Percentiles rank a stretch among this genome's conserved stretches.
Evolutionary conservation across 2,888 invertebrate genomes (phyloP).

Genomic region (Clostera curtula): DNA sequence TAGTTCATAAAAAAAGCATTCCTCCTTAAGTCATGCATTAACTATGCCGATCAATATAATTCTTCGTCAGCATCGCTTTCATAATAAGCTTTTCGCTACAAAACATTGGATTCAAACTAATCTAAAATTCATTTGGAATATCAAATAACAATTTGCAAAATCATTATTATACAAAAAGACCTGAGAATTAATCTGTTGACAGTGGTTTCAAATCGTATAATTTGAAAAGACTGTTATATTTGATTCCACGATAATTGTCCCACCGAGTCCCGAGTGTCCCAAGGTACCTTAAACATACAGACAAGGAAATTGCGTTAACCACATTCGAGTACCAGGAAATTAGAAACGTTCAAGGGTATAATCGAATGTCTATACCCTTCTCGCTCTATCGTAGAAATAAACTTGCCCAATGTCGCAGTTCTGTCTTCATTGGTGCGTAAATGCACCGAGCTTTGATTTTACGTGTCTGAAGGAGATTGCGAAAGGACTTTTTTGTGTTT

Average conservation of each 20-base stretch:
- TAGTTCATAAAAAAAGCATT: no score
- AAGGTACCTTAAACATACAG: conserved; percentile 55
- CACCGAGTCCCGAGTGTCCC: conserved; percentile 40
- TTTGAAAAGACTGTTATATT: conserved; percentile 54
- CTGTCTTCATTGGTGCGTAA: conserved; percentile 23
- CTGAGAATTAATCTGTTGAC: conserved; percentile 22
- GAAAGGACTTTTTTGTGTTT: conserved; percentile 14
- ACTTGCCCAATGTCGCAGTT: conserved; percentile 42
- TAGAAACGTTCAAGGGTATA: conserved; percentile 71
- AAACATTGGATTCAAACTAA: no score
- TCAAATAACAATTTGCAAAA: no score
- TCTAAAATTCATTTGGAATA: no score
- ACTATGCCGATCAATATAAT: no score
- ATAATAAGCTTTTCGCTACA: no score
- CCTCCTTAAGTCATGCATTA: no score
- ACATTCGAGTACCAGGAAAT: conserved; percentile 71
- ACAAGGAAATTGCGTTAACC: conserved; percentile 73
- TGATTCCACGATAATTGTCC: conserved; percentile 61
- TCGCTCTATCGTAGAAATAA: conserved; percentile 52
- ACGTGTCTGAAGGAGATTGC: conserved; percentile 15
- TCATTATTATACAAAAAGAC: conserved; percentile 1
- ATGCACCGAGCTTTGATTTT: conserved; percentile 27
- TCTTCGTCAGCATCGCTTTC: no score
- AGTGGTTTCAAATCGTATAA: conserved; percentile 49
- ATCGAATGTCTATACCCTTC: conserved; percentile 73